phyloP scores from a whole-genome alignment of 2,888 invertebrate genomes.

The Julus scandinavius region DNA sequence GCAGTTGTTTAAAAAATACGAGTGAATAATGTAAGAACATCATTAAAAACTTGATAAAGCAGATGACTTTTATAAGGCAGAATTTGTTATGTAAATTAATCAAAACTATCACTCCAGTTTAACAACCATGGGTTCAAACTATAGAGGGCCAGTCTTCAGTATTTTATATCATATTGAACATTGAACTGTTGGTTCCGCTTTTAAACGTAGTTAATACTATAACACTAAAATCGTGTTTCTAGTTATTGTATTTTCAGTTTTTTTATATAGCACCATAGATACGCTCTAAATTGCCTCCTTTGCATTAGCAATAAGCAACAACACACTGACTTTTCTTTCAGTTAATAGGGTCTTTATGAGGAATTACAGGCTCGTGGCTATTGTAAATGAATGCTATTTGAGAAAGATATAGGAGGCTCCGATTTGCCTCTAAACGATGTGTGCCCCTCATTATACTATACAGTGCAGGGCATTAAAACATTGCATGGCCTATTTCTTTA shows the following conservation, averaged over 20 bases:
- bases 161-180: too few relatives aligned
- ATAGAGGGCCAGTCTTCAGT: background rate
- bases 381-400: slow-evolving; percentile 3
- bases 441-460: background rate
- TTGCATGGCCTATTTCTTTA: slow-evolving; percentile 52
- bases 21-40: background rate
- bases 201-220: too few relatives aligned
- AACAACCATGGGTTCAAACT: background rate
- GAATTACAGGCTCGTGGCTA: slow-evolving; percentile 17
- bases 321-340: background rate
- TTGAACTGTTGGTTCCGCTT: too few relatives aligned
- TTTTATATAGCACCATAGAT: background rate
- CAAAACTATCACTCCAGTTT: background rate
- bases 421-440: slow-evolving; percentile 24
- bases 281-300: background rate
- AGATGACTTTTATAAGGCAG: background rate
- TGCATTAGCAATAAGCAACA: background rate
- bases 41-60: background rate
- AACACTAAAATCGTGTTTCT: too few relatives aligned
- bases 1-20: background rate
- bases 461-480: slow-evolving; percentile 35
- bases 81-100: background rate
- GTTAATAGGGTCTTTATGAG: background rate
- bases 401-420: slow-evolving; percentile 20
- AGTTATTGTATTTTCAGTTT: background rate